These are phyloP conservation scores for Ametastegia equiseti DNA, from an alignment of 2,888 invertebrate species.

Conservation along the genomic window DNA sequence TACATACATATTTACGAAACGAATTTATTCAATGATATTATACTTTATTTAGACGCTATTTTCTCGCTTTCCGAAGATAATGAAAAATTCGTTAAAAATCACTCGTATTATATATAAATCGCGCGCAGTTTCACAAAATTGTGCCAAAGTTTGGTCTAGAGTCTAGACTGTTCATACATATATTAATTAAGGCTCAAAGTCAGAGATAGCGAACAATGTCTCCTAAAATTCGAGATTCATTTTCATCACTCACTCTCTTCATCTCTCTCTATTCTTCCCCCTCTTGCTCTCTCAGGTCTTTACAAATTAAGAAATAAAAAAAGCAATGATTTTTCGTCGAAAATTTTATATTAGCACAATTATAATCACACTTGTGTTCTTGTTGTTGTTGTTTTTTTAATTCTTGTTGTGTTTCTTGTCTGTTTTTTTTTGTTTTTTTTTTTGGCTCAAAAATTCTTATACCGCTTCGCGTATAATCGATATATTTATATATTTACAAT, in stretches of 20 bases:
- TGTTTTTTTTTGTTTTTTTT: neutral
- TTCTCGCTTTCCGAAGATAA: neutral
- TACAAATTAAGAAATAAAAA: neutral
- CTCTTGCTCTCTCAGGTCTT: slow-evolving; percentile 9
- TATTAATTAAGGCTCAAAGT: slow-evolving; percentile 14
- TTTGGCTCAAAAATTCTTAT: neutral
- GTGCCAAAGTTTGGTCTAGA: slow-evolving; percentile 18
- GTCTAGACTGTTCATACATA: neutral
- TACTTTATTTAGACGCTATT: neutral
- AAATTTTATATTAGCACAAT: slow-evolving; percentile 5
- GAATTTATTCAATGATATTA: neutral
- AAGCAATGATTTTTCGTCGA: neutral
- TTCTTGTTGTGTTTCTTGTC: neutral
- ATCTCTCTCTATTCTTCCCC: neutral
- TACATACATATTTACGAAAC: no score
- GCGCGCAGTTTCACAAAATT: neutral
- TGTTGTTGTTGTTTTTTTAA: neutral
- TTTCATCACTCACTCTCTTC: neutral
- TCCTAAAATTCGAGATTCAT: neutral
- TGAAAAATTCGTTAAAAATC: neutral
- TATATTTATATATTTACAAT: neutral
- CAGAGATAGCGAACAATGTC: neutral
- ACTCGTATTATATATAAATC: neutral
- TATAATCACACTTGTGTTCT: neutral
- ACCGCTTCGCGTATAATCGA: no score